Base-by-base conservation (phyloP, 37 sponge, comb jelly and placozoan genomes). In the Cliona cf. orientalis region DNA sequence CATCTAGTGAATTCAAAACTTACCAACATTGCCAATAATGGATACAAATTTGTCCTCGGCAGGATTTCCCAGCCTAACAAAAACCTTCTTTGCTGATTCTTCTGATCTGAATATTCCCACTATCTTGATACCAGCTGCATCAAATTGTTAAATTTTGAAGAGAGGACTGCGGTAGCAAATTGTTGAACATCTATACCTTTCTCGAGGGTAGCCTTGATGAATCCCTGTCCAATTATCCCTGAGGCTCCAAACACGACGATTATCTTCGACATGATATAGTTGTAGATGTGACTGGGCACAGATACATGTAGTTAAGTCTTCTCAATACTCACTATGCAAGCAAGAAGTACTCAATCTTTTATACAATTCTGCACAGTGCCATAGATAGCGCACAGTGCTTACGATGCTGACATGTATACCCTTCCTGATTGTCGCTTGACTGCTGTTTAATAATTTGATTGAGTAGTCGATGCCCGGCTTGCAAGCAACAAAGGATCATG, bases 221-320 rank as follows among this genome's bases (percentile, higher is more conserved):
- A 21, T n/a, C 75, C 75, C 23, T 31, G 59, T 14, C 75, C 75
- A 34, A 74, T 53, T 23, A 38, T 56, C 56, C 75, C 75, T 21
- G 75, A 74, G 2, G 41, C 75, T 6, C 75, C 75, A 74, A 74
- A 74, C 59, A 74, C 75, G 4, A 74, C 38, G 19, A 74, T 59
- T 31, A 38, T 57, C 38, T 74, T 74, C 5, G 63, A 21, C 63
- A 61, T 61, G 12, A 17, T 49, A 17, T n/a, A n/a, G n/a, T n/a
- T n/a, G n/a, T n/a, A n/a, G n/a, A n/a, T n/a, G n/a, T n/a, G n/a
- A n/a, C n/a, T n/a, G n/a, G n/a, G n/a, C n/a, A n/a, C n/a, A n/a
- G n/a, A n/a, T n/a, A n/a, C n/a, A n/a, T n/a, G n/a, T n/a, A n/a
- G n/a, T n/a, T n/a, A n/a, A n/a, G n/a, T 9, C 14, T 49, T 49